These are phyloP conservation scores for Ormyrus nitidulus DNA, from an alignment of 2,888 invertebrate genomes.

Conservation along the genomic window DNA sequence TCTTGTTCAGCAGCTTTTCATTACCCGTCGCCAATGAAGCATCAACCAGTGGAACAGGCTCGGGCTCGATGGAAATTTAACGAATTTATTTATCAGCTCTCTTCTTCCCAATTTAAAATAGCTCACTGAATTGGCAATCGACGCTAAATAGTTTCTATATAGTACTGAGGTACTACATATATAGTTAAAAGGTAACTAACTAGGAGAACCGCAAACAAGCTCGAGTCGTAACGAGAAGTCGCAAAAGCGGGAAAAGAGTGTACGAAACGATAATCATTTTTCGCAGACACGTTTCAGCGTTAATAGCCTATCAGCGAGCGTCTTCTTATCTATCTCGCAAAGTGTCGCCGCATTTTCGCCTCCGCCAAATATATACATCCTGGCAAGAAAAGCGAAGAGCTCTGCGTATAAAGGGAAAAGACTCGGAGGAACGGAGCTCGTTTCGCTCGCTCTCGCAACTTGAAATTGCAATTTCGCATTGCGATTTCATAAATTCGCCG, in stretches of 20 bases:
- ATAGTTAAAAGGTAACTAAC: too few relatives aligned
- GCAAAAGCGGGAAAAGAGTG: not conserved
- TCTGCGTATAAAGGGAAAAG: not conserved
- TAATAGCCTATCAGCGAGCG: constrained; percentile 29
- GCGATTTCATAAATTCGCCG: constrained; percentile 69
- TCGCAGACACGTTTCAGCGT: not conserved
- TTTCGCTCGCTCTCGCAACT: constrained; percentile 47
- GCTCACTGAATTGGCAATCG: not conserved
- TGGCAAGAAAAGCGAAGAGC: not conserved
- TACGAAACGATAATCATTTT: not conserved
- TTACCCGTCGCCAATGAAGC: not conserved
- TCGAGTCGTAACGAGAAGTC: too few relatives aligned
- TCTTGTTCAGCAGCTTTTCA: constrained; percentile 31
- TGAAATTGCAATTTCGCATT: constrained; percentile 67
- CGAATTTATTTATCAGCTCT: constrained; percentile 15
- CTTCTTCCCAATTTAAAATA: not conserved
- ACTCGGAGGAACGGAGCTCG: not conserved
- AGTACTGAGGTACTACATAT: too few relatives aligned
- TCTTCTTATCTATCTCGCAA: constrained; percentile 23
- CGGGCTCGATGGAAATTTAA: not conserved
- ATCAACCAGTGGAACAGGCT: not conserved
- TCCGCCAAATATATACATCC: too few relatives aligned
- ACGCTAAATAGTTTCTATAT: not conserved
- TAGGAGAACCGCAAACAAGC: too few relatives aligned
- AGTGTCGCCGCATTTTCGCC: not conserved